These are phyloP conservation scores for Paragorgia papillata DNA, from an alignment of 92 coral and sea anemone species.

Conservation along the genomic window DNA sequence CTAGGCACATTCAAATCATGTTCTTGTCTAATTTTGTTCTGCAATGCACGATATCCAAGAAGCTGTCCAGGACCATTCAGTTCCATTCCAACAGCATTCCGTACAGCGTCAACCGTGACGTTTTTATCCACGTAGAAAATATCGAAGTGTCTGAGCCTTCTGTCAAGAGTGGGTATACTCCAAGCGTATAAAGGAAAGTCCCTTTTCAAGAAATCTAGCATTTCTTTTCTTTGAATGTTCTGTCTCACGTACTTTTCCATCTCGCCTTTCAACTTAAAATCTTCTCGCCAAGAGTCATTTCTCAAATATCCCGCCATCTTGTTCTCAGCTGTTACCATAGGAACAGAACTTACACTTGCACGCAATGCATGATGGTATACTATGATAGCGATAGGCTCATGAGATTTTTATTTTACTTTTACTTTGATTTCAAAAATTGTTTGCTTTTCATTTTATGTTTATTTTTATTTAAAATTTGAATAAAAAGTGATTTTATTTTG, in stretches of 20 bases:
- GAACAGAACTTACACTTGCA: constrained; percentile 9
- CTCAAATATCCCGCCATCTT: constrained; percentile 44
- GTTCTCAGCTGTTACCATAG: constrained; percentile 2
- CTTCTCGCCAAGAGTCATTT: constrained; percentile 34
- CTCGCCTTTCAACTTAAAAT: constrained; percentile 26
- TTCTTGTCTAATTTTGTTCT: not conserved
- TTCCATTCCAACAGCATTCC: not conserved
- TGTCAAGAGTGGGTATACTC: constrained; percentile 41
- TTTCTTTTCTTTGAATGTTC: constrained; percentile 27
- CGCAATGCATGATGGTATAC: constrained; percentile 50
- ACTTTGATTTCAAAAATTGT: not conserved
- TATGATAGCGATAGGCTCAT: constrained; percentile 38
- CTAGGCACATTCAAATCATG: constrained; percentile 8
- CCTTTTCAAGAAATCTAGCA: constrained; percentile 28
- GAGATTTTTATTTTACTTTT: not conserved
- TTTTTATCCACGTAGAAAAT: constrained; percentile 26
- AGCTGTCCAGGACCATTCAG: constrained; percentile 13
- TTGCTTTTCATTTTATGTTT: constrained; percentile 3
- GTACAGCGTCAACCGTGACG: constrained; percentile 9
- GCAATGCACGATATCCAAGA: constrained; percentile 27
- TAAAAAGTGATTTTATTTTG: constrained; percentile 2
- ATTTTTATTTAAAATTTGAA: not conserved
- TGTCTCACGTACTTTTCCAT: constrained; percentile 27
- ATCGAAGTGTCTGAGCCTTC: constrained; percentile 27
- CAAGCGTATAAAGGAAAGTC: constrained; percentile 27